Evolutionary conservation across 2,888 invertebrate genomes (phyloP), one percentile per base, ranked within the genome.

Genomic region (Pollenia griseotomentosa): DNA sequence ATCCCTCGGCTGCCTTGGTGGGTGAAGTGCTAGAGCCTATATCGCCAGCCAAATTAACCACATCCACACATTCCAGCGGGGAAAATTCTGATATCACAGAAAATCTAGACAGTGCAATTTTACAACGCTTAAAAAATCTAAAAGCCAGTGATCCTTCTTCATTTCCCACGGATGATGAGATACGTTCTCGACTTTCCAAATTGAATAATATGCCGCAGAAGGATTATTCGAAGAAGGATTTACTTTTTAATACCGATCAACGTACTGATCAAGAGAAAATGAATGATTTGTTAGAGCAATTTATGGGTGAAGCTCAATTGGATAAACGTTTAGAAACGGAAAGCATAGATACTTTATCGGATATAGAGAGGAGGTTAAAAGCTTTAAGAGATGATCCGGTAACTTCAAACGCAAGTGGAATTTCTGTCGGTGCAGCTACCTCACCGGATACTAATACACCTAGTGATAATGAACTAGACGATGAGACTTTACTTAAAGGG

Each of bases 201-300:
- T 93, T 97, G n/a, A 96, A 95, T 92, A 96, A 96, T 81, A 94
- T 92, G 33, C 90, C 91, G 61, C 90, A 91, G 14, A 92, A 92
- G 71, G 92, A 92, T 74, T 92, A 93, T 77, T 91, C 91, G 16
- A 92, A 92, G 80, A 91, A 92, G 85, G 91, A 92, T 82, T 87
- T 93, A 53, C 87, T 94, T 55, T 92, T 94, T 70, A 90, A 94
- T 53, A 94, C 94, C 16, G 96, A 96, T 89, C 94, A 94, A 61
- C 94, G 96, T 91, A 95, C 95, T 14, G 96, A 96, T 90, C 95
- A 96, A 90, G 95, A 97, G 89, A 96, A 96, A 93, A 95, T 95
- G 33, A 95, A 96, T 90, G 96, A 96, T 90, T 93, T 97, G n/a
- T 91, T 97, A 83, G 94, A 94, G 75, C 96, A 93, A 82, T 93